phyloP scores from a whole-genome alignment of 2,113 vertebrate genomes.

The Callopanchax toddi region DNA sequence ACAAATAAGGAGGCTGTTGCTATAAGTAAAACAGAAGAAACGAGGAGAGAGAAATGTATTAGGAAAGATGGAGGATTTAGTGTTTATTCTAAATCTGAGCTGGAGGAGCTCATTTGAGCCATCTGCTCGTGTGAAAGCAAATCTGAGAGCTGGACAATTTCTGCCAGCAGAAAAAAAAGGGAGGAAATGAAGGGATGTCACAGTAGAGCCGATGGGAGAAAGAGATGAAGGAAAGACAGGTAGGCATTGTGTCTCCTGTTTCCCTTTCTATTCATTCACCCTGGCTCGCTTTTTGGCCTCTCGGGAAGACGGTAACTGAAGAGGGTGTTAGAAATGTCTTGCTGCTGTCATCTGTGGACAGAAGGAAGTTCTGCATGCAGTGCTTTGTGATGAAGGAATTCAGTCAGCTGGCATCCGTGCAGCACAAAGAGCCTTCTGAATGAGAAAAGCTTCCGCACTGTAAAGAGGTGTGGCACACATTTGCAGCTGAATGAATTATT shows the following conservation, averaged over 20 bases:
- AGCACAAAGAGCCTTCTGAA: constrained; percentile 41
- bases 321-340: constrained; percentile 73
- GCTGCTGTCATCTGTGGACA: constrained; percentile 56
- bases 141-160: constrained; percentile 42
- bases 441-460: constrained; percentile 26
- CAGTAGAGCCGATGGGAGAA: constrained; percentile 52
- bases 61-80: constrained; percentile 45
- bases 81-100: constrained; percentile 42
- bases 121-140: constrained; percentile 63
- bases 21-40: constrained; percentile 9
- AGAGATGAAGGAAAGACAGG: constrained; percentile 60
- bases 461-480: constrained; percentile 24
- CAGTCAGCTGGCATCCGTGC: constrained; percentile 39
- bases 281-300: constrained; percentile 60
- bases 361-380: constrained; percentile 39
- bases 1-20: constrained; percentile 52
- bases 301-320: constrained; percentile 60
- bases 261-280: constrained; percentile 65
- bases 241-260: constrained; percentile 68
- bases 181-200: constrained; percentile 44
- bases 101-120: constrained; percentile 55
- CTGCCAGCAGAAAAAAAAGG: constrained; percentile 8
- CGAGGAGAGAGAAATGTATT: constrained; percentile 28
- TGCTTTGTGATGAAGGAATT: constrained; percentile 47
- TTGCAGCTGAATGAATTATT: constrained; percentile 29